A percentile compares a stretch with the other conserved stretches of the same genome.
These are phyloP conservation scores for Phocides pigmalion DNA, from an alignment of 1,140 invertebrate species.

Conservation along the genomic window DNA sequence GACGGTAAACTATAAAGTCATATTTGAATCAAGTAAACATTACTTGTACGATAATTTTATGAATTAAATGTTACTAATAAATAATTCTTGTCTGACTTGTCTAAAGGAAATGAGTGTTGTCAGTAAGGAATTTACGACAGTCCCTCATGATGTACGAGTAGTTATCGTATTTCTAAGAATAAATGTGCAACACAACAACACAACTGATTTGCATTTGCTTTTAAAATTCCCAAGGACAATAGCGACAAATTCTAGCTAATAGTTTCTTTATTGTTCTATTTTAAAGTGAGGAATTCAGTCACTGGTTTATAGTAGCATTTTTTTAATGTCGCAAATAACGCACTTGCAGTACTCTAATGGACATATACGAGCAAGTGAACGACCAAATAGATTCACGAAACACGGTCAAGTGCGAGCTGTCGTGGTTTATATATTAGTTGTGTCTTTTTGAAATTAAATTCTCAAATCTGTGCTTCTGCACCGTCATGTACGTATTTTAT, in stretches of 20 bases:
- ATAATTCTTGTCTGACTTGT: constrained; percentile 19
- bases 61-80: constrained; percentile 25
- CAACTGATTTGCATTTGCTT: constrained; percentile 11
- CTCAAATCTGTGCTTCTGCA: too few relatives aligned
- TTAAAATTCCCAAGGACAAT: background rate
- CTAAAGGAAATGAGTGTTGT: constrained; percentile 26
- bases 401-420: constrained; percentile 15
- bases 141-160: constrained; percentile 4
- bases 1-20: background rate
- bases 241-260: background rate
- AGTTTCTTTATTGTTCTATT: background rate
- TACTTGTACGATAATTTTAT: constrained; percentile 23
- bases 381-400: constrained; percentile 9
- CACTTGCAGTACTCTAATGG: background rate
- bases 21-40: constrained; percentile 18
- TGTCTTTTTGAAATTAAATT: constrained; percentile 1
- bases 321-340: background rate
- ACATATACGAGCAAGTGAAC: constrained; percentile 1
- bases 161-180: constrained; percentile 25
- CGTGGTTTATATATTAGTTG: background rate
- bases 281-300: background rate
- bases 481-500: too few relatives aligned
- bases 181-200: constrained; percentile 9
- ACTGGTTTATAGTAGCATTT: background rate
- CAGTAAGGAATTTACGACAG: constrained; percentile 25